Evolutionary conservation across 2,797 vertebrate genomes (phyloP).

Genomic region (Cirrhinus mrigala): DNA sequence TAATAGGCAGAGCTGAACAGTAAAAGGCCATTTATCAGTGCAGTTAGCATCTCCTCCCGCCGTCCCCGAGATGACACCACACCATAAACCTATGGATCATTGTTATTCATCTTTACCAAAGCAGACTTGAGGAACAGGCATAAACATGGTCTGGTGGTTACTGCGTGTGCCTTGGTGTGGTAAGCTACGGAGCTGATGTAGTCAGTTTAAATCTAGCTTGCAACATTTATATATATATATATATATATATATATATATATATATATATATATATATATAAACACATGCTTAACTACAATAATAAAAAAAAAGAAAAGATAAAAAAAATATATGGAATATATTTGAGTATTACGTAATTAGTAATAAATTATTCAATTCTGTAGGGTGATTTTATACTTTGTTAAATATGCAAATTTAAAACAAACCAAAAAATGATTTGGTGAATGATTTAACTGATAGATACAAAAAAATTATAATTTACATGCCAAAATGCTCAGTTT

Average conservation of each 20-base stretch:
- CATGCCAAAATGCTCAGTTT: not conserved
- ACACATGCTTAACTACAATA: too few relatives aligned
- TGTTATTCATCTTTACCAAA: constrained; percentile 13
- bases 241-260: too few relatives aligned
- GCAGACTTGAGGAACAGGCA: not conserved
- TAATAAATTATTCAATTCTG: not conserved
- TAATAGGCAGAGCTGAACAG: constrained; percentile 70
- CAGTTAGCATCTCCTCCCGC: constrained; percentile 65
- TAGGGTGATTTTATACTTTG: not conserved
- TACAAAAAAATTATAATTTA: not conserved
- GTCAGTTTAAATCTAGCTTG: not conserved
- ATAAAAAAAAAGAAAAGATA: not conserved
- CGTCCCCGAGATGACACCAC: constrained; percentile 56
- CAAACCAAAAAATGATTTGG: too few relatives aligned
- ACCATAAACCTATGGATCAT: constrained; percentile 21
- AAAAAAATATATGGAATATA: not conserved
- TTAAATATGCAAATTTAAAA: too few relatives aligned
- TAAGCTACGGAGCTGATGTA: not conserved
- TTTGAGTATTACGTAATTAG: not conserved
- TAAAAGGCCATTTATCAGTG: constrained; percentile 73
- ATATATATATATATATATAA: too few relatives aligned
- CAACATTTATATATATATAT: too few relatives aligned
- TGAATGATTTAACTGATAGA: not conserved
- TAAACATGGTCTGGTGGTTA: not conserved
- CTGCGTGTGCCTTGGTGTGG: too few relatives aligned